A percentile compares a stretch with the other conserved stretches of the same genome.
These are phyloP conservation scores for Styela clava DNA, from an alignment of 23 tunicate species.

Conservation along the genomic window DNA sequence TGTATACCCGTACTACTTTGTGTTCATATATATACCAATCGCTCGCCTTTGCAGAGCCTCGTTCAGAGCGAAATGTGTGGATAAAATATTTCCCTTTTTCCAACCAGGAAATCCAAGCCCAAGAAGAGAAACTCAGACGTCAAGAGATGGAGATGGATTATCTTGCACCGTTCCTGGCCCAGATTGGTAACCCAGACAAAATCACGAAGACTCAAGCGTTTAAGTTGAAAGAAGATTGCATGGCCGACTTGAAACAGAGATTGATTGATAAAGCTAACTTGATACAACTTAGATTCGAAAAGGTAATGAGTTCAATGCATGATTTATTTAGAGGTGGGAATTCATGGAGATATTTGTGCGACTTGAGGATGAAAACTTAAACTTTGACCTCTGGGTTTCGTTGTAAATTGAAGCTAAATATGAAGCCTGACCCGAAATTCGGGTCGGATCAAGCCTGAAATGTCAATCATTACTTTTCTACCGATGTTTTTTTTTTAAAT, in stretches of 20 bases:
- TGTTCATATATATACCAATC: too few species aligned
- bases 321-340: neutral
- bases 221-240: constrained; percentile 92
- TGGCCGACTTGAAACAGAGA: constrained; percentile 92
- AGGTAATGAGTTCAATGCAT: constrained; percentile 40
- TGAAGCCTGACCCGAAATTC: neutral
- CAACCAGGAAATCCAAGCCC: constrained; percentile 70
- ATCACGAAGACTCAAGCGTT: constrained; percentile 67
- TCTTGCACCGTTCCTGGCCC: constrained; percentile 97
- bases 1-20: too few species aligned
- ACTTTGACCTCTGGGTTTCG: too few species aligned
- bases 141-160: constrained; percentile 99
- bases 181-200: constrained; percentile 88
- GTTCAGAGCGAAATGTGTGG: too few species aligned
- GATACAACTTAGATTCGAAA: constrained; percentile 92
- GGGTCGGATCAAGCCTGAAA: too few species aligned
- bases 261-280: constrained; percentile 95
- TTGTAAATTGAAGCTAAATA: neutral
- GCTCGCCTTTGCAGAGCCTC: too few species aligned
- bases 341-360: too few species aligned
- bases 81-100: too few species aligned
- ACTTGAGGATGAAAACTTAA: too few species aligned
- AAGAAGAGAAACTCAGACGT: constrained; percentile 72
- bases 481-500: too few species aligned
- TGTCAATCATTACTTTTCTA: too few species aligned